Conservation (phyloP, 2,113 vertebrate genomes). For the Cyprinodon variegatus region DNA sequence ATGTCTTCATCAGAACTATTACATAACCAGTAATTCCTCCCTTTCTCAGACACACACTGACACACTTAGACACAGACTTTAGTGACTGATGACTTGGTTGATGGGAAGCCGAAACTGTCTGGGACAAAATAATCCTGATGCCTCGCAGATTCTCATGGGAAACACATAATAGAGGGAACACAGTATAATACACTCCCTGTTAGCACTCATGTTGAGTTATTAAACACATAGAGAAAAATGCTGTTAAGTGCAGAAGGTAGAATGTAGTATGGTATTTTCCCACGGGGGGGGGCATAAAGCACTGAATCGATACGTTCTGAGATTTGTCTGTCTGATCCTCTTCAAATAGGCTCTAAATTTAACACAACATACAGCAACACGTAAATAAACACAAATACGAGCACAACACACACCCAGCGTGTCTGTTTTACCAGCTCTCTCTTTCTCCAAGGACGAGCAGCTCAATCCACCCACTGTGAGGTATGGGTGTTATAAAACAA, state of each 20-base stretch:
- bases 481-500: conserved; percentile 51
- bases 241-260: conserved; percentile 26
- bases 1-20: background rate
- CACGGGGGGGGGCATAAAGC: conserved; percentile 32
- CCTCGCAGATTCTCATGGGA: conserved; percentile 44
- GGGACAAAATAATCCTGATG: conserved; percentile 58
- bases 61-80: background rate
- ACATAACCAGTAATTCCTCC: background rate
- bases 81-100: conserved; percentile 61
- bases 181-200: conserved; percentile 37
- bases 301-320: conserved; percentile 63
- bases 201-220: conserved; percentile 28
- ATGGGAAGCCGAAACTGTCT: conserved; percentile 45
- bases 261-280: conserved; percentile 37
- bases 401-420: conserved; percentile 15
- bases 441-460: conserved; percentile 60
- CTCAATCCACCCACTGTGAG: conserved; percentile 47
- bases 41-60: conserved; percentile 6
- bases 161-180: conserved; percentile 47
- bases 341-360: conserved; percentile 51
- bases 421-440: conserved; percentile 1
- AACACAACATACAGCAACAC: conserved; percentile 24
- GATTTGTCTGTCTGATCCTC: conserved; percentile 58
- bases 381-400: conserved; percentile 13
- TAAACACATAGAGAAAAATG: conserved; percentile 36